Percentiles rank a stretch among this genome's conserved stretches.
These are phyloP conservation scores for Eurypyga helias DNA, from an alignment of 2,113 vertebrate genomes.

Conservation along the genomic window DNA sequence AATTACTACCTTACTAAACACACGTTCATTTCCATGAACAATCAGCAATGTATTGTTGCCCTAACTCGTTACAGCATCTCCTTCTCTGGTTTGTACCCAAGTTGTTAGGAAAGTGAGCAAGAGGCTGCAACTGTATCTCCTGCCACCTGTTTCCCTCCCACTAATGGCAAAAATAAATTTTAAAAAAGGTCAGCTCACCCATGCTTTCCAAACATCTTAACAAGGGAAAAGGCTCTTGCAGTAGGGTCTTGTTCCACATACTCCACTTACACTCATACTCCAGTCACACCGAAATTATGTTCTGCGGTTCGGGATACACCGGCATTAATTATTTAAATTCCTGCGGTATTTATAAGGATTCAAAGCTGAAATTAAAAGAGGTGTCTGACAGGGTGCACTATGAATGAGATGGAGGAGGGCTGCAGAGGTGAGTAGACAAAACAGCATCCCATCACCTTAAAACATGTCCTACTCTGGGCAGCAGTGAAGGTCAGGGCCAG, in stretches of 20 bases:
- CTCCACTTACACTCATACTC: background rate
- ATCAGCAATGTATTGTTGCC: background rate
- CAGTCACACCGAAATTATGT: background rate
- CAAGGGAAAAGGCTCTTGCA: background rate
- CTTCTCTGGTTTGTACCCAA: background rate
- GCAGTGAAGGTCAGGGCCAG: background rate
- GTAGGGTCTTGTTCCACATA: background rate
- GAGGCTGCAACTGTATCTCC: background rate
- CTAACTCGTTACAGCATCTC: background rate
- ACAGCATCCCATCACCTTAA: background rate
- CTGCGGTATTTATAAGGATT: background rate
- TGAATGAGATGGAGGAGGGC: background rate
- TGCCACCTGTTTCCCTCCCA: background rate
- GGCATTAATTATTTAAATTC: background rate
- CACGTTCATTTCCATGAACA: background rate
- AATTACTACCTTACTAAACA: background rate
- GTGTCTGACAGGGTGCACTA: background rate
- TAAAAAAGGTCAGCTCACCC: background rate
- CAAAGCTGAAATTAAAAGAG: background rate
- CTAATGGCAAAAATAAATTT: background rate
- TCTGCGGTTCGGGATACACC: background rate
- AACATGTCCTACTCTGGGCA: background rate
- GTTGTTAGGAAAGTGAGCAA: background rate
- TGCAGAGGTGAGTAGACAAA: background rate
- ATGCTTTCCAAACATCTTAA: background rate